Evolutionary conservation across 2,113 vertebrate genomes (phyloP), one percentile per base, ranked within the genome.

Genomic region (Poecilia latipinna): DNA sequence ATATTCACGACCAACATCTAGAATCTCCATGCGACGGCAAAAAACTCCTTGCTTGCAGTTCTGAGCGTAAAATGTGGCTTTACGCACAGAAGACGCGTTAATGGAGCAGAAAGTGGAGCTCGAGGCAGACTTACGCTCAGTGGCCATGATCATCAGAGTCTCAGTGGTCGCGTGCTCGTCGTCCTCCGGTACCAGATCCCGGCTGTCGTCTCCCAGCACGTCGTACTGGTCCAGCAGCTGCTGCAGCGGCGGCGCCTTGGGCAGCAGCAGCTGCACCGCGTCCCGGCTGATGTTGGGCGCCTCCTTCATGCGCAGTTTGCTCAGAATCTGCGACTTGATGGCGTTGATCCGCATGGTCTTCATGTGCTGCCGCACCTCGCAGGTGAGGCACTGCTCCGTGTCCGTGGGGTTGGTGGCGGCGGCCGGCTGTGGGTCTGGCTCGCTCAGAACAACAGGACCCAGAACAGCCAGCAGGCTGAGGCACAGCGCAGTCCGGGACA

Each of bases 241-340:
- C 94, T 97, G 97, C 65, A 99, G 94, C 32, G 97, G 98, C 78
- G 98, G 98, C 89, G 98, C 98, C 90, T 96, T 96, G 87, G 98
- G 98, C 90, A 99, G 91, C 71, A 99, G 96, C 94, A 97, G 97
- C 82, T 96, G 95, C 86, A 99, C 96, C 80, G 95, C 92, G 79
- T 99, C 98, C 82, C 97, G 96, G 95, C 97, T 99, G 90, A 99
- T 99, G 77, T 99, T 99, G 26, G 98, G 98, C 83, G 98, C 96
- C 82, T 97, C 95, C 79, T 97, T 97, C 94, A 99, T 96, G 0
- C 97, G 96, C 88, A 99, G 96, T 90, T 99, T 99, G 94, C 97
- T 99, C 90, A 99, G 95, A 86, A 99, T 98, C 80, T 99, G 97
- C n/a, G 96, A 96, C 87, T 99, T 99, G 87, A 99, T 99, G 57